Evolutionary conservation across 2,797 vertebrate genomes (phyloP).

Genomic region (Psittacula echo): DNA sequence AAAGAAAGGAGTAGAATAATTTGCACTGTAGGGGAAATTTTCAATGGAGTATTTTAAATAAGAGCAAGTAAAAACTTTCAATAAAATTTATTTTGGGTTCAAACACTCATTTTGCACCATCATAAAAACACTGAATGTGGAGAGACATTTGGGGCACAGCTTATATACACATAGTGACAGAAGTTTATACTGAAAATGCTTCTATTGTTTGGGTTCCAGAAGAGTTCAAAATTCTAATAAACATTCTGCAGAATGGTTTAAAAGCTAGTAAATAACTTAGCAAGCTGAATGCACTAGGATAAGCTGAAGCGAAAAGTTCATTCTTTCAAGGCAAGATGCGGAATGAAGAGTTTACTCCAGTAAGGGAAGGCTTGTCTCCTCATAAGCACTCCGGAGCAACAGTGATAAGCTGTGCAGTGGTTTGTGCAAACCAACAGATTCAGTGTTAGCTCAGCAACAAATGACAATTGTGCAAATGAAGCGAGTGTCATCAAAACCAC

Average conservation of each 20-base stretch:
- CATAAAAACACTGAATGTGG: not conserved
- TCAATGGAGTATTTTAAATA: not conserved
- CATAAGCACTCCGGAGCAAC: not conserved
- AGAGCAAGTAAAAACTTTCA: not conserved
- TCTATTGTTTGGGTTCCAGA: not conserved
- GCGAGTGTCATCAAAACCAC: not conserved
- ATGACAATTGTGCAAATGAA: not conserved
- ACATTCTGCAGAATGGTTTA: not conserved
- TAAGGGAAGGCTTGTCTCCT: not conserved
- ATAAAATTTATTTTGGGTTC: not conserved
- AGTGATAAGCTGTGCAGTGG: not conserved
- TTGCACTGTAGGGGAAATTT: not conserved
- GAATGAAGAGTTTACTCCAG: not conserved
- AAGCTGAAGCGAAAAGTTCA: not conserved
- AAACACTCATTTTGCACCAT: not conserved
- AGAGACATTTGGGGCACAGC: not conserved
- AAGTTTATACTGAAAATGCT: not conserved
- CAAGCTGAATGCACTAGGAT: not conserved
- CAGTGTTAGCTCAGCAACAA: not conserved
- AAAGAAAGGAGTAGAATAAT: not conserved
- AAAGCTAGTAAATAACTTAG: not conserved
- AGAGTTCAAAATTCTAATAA: not conserved
- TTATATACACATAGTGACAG: not conserved
- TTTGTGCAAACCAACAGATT: not conserved
- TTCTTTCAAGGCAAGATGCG: not conserved